Evolutionary conservation across 2,797 vertebrate species (phyloP), one percentile per base, ranked within the genome.

Genomic region (Euthynnus affinis): DNA sequence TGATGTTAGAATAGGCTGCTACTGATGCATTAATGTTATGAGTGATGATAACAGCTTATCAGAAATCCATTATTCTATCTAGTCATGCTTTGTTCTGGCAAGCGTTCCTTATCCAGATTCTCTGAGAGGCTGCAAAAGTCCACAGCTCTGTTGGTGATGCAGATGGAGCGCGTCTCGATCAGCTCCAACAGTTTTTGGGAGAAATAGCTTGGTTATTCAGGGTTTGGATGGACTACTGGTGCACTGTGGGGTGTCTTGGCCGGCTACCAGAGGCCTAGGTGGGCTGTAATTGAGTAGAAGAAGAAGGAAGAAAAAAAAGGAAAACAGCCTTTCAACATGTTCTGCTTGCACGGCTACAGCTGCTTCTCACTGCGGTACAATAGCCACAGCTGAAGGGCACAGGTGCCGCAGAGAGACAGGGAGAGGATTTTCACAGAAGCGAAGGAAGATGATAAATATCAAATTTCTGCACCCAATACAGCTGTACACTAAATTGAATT

Each of bases 281-380:
- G 88, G 90, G 85, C 85, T 94, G 89, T 93, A 92, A 94, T 93
- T 89, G 90, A 93, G 85, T 82, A 61, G 78, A 87, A 65, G 25
- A 37, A 71, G 17, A 37, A 9, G 56, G 56, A 63, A 49, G 10
- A 59, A 59, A 71, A 62, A 56, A 66, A 60, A 83, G 76, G 78
- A 40, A 78, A 82, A 69, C 42, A 60, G 86, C 58, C 63, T 90
- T 92, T 93, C 80, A 92, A 92, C 78, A 62, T 78, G 77, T 76
- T 44, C 46, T 62, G 56, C 80, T 76, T 73, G 80, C 74, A 51
- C 27, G 18, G 80, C 79, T 79, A 83, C 78, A 73, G 87, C 82
- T 84, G 84, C 91, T 91, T 91, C 74, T 80, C 85, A 81, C 81
- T 88, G 86, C 89, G 89, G 86, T 76, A 82, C 82, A 88, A 71